Percentiles rank a stretch among this genome's conserved stretches.
Conservation (phyloP, 2,113 vertebrate genomes). For the Psilopsiagon aymara region DNA sequence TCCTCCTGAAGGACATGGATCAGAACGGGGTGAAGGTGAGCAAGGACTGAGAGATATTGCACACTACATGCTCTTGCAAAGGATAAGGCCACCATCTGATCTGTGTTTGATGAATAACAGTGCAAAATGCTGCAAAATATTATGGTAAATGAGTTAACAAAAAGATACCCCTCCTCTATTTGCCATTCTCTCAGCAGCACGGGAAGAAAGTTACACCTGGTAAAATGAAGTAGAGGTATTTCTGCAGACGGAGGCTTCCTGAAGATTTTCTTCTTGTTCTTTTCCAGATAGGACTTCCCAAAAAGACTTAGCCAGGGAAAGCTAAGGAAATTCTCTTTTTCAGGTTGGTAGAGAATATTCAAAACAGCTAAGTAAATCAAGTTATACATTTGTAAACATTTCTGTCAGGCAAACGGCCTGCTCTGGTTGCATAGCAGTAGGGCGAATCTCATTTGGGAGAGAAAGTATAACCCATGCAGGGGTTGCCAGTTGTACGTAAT, state of each 20-base stretch:
- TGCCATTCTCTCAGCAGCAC: neutral
- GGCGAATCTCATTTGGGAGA: neutral
- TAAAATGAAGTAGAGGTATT: neutral
- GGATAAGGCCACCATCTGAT: neutral
- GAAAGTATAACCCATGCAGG: neutral
- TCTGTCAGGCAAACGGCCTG: neutral
- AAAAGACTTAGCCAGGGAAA: neutral
- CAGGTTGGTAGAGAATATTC: neutral
- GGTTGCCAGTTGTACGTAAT: conserved; percentile 24
- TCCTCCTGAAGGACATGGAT: neutral
- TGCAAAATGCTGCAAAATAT: neutral
- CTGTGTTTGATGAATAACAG: neutral
- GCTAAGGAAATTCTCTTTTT: neutral
- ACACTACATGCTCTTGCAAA: neutral
- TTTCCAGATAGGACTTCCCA: neutral
- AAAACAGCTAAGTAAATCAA: neutral
- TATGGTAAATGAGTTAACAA: neutral
- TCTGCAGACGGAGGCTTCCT: neutral
- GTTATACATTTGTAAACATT: conserved; percentile 28
- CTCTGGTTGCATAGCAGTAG: neutral
- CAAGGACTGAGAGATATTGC: rapidly evolving
- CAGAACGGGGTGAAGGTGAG: neutral
- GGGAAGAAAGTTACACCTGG: neutral
- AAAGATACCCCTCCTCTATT: neutral
- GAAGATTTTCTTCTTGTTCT: neutral